Evolutionary conservation across 1,140 invertebrate genomes (phyloP).

Genomic region (Drosophila mojavensis): DNA sequence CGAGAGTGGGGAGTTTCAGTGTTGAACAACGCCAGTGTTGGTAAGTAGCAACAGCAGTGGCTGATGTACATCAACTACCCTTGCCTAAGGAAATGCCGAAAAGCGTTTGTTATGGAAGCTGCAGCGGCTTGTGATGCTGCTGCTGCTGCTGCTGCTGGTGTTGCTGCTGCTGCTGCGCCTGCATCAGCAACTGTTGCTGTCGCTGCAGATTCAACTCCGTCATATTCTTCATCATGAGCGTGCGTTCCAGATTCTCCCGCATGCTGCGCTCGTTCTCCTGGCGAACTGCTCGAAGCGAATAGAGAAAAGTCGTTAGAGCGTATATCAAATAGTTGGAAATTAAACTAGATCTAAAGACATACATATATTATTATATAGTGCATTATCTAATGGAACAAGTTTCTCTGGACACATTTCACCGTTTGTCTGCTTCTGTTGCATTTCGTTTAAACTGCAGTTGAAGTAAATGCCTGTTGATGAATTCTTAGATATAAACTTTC

Average conservation of each 20-base stretch:
- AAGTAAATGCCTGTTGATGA: constrained; percentile 84
- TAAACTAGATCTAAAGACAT: not conserved
- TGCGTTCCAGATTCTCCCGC: constrained; percentile 75
- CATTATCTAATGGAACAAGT: constrained; percentile 67
- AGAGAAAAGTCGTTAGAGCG: constrained; percentile 9
- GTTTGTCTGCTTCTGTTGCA: constrained; percentile 60
- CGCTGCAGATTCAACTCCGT: constrained; percentile 67
- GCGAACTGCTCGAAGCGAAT: constrained; percentile 58
- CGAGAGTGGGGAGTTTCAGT: not conserved
- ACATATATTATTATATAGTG: not conserved
- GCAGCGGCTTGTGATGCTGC: constrained; percentile 6
- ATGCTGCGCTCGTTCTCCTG: constrained; percentile 83
- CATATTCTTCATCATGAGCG: constrained; percentile 76
- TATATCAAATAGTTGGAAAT: not conserved
- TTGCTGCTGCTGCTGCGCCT: constrained; percentile 14
- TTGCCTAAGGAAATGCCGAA: not conserved
- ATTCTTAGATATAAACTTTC: constrained; percentile 79
- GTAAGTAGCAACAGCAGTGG: not conserved
- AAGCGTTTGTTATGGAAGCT: constrained; percentile 12
- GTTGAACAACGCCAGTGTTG: constrained; percentile 13
- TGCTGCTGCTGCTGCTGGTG: not conserved
- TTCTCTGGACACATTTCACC: constrained; percentile 28
- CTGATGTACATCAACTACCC: not conserved
- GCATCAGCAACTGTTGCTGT: constrained; percentile 60
- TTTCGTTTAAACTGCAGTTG: constrained; percentile 81